phyloP scores from a whole-genome alignment of 2,797 vertebrate species.

The Thaleichthys pacificus region DNA sequence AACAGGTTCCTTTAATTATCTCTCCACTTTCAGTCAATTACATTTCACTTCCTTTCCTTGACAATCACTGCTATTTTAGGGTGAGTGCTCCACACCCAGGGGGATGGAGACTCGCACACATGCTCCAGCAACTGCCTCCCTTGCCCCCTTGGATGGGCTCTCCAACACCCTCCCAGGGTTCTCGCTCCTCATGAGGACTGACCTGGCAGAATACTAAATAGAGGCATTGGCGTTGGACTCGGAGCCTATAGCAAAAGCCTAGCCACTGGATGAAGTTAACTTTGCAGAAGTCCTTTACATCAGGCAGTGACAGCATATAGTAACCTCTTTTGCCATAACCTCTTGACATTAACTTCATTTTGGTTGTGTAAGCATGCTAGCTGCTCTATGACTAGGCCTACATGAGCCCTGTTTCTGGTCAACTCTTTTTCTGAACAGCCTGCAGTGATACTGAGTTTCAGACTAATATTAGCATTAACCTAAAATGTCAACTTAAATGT shows the following conservation, averaged over 20 bases:
- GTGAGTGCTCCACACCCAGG: constrained; percentile 70
- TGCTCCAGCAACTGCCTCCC: constrained; percentile 54
- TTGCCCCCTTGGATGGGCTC: constrained; percentile 35
- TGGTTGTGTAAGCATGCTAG: background rate
- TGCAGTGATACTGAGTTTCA: background rate
- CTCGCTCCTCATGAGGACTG: constrained; percentile 37
- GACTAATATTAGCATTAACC: constrained; percentile 13
- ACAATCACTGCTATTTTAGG: constrained; percentile 82
- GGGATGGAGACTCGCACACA: constrained; percentile 59
- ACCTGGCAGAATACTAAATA: constrained; percentile 38
- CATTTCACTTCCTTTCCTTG: constrained; percentile 81
- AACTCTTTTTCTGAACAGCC: constrained; percentile 1
- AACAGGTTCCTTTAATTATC: constrained; percentile 82
- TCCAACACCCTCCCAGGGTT: constrained; percentile 32
- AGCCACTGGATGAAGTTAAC: constrained; percentile 1
- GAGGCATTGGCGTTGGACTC: background rate
- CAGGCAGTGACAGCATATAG: no score
- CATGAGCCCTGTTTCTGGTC: background rate
- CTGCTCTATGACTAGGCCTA: background rate
- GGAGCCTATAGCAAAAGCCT: background rate
- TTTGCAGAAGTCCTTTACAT: no score
- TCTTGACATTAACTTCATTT: background rate
- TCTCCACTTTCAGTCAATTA: constrained; percentile 81
- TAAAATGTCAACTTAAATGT: constrained; percentile 34
- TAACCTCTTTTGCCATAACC: background rate